Conservation (phyloP, 2,888 invertebrate genomes). For the Corythucha ciliata region DNA sequence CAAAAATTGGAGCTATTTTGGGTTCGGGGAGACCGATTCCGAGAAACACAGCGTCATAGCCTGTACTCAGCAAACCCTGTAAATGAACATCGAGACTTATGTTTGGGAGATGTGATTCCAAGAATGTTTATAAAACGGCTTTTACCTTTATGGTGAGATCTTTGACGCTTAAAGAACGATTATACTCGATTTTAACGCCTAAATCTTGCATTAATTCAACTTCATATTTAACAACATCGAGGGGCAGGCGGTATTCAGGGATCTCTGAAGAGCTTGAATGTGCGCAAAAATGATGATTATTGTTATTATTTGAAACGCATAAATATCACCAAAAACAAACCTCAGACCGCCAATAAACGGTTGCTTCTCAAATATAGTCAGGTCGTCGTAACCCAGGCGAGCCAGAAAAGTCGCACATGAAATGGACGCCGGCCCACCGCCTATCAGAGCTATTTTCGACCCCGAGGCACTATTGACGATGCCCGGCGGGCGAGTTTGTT, state of each 20-base stretch:
- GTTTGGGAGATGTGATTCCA: not conserved
- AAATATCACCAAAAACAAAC: too few relatives aligned
- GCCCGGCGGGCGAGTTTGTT: slow-evolving; percentile 54
- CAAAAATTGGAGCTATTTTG: slow-evolving; percentile 68
- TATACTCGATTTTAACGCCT: slow-evolving; percentile 68
- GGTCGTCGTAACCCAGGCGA: slow-evolving; percentile 79
- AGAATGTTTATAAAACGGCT: not conserved
- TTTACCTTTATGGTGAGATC: slow-evolving; percentile 65
- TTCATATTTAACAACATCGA: slow-evolving; percentile 86
- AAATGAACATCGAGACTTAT: not conserved
- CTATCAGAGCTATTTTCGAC: slow-evolving; percentile 73
- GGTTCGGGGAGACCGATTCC: slow-evolving; percentile 87
- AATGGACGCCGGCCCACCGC: slow-evolving; percentile 92
- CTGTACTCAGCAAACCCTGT: slow-evolving; percentile 56
- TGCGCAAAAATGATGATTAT: too few relatives aligned
- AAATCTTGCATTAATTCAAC: slow-evolving; percentile 81
- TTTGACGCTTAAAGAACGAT: slow-evolving; percentile 36
- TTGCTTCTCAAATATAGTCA: slow-evolving; percentile 88
- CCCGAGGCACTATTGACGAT: slow-evolving; percentile 43
- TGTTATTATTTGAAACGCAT: too few relatives aligned
- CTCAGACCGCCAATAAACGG: slow-evolving; percentile 81
- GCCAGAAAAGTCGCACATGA: slow-evolving; percentile 95
- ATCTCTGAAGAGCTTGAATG: slow-evolving; percentile 79
- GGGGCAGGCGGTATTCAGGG: slow-evolving; percentile 92
- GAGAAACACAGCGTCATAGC: slow-evolving; percentile 69